phyloP scores from a whole-genome alignment of 1,140 invertebrate genomes.

The Solen grandis region DNA sequence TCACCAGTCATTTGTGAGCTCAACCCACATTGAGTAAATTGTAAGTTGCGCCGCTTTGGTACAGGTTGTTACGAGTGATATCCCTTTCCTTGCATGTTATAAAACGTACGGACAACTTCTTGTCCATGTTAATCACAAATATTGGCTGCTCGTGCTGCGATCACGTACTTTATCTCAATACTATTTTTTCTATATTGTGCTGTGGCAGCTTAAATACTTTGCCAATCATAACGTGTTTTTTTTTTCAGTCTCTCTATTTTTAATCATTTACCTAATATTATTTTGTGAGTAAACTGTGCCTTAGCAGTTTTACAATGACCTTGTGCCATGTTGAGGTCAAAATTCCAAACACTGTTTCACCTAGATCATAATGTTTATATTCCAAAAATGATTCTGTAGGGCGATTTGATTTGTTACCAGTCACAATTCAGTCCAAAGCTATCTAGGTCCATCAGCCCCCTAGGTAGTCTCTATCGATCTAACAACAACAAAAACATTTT shows the following conservation, averaged over 20 bases:
- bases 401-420: too few relatives aligned
- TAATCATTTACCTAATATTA: not conserved
- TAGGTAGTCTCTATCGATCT: too few relatives aligned
- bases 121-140: not conserved
- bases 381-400: too few relatives aligned
- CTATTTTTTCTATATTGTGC: constrained; percentile 1
- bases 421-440: too few relatives aligned
- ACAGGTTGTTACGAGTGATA: constrained; percentile 14
- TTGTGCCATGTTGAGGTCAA: too few relatives aligned
- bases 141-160: not conserved
- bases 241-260: not conserved
- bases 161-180: not conserved
- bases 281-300: too few relatives aligned
- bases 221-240: not conserved
- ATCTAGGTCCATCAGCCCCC: too few relatives aligned
- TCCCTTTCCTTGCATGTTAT: not conserved
- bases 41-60: constrained; percentile 37
- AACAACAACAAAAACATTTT: too few relatives aligned
- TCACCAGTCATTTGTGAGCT: constrained; percentile 37
- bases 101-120: not conserved
- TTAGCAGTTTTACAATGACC: too few relatives aligned
- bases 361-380: too few relatives aligned
- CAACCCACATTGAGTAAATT: constrained; percentile 22
- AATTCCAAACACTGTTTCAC: too few relatives aligned
- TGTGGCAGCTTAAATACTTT: constrained; percentile 1